Conservation (phyloP, 2,888 invertebrate genomes). For the Eristalinus sepulchralis region DNA sequence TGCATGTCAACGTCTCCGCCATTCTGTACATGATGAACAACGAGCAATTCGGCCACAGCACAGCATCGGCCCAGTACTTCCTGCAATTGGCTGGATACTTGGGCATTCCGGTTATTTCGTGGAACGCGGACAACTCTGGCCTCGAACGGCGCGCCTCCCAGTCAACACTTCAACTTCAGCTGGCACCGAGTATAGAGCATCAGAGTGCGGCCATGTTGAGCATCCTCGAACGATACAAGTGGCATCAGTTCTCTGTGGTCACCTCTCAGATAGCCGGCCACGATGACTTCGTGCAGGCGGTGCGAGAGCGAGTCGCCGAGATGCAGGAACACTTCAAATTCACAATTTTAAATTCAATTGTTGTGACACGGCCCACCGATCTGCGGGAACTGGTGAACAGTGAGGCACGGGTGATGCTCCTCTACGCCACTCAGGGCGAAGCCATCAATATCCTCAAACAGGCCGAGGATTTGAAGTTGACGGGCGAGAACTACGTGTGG, state of each 20-base stretch:
- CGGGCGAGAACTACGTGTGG: constrained; percentile 95
- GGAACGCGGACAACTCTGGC: constrained; percentile 99
- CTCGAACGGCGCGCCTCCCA: constrained; percentile 90
- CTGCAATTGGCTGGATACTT: constrained; percentile 95
- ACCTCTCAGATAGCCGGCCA: constrained; percentile 97
- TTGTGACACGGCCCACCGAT: constrained; percentile 90
- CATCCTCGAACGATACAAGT: constrained; percentile 96
- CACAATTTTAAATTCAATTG: constrained; percentile 92
- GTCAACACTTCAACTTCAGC: constrained; percentile 93
- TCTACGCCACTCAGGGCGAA: constrained; percentile 94
- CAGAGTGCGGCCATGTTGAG: constrained; percentile 97
- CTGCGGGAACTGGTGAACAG: constrained; percentile 91
- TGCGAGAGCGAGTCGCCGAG: constrained; percentile 91
- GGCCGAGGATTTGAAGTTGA: constrained; percentile 81
- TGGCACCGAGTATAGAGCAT: constrained; percentile 98
- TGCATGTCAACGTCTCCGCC: constrained; percentile 93
- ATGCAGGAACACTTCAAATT: constrained; percentile 91
- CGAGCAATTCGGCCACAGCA: constrained; percentile 95
- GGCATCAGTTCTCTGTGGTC: constrained; percentile 97
- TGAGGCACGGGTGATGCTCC: constrained; percentile 94
- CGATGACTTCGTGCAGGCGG: constrained; percentile 97
- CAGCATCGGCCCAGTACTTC: constrained; percentile 96
- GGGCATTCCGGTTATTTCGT: constrained; percentile 97
- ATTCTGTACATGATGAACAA: constrained; percentile 97
- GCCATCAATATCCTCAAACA: constrained; percentile 88